Percentiles rank a stretch among this genome's conserved stretches.
Conservation (phyloP, 2,113 vertebrate genomes). For the Sinosuthora webbiana region DNA sequence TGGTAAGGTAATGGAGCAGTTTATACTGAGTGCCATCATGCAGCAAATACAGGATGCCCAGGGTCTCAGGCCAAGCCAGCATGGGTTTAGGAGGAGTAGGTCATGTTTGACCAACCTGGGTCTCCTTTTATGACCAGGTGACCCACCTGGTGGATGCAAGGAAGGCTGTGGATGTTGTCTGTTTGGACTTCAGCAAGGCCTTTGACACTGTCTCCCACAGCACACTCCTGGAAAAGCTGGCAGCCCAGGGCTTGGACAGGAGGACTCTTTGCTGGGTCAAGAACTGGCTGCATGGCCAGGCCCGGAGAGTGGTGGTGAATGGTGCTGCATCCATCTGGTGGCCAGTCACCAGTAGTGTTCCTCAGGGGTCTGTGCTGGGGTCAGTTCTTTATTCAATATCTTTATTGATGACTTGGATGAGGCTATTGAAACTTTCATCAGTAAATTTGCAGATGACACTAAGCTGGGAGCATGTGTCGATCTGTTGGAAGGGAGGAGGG, state of each 20-base stretch:
- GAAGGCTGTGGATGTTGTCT: not conserved
- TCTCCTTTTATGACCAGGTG: not conserved
- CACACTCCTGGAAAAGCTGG: not conserved
- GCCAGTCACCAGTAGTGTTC: not conserved
- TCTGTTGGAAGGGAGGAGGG: not conserved
- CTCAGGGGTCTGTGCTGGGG: not conserved
- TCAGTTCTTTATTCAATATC: not conserved
- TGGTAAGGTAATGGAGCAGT: not conserved
- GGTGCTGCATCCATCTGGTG: not conserved
- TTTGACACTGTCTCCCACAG: not conserved
- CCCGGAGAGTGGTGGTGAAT: not conserved
- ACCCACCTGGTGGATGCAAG: not conserved
- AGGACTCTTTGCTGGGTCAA: not conserved
- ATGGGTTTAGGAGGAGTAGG: not conserved
- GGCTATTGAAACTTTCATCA: not conserved
- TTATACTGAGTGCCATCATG: not conserved
- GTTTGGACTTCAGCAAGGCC: not conserved
- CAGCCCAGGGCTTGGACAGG: not conserved
- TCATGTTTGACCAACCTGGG: not conserved
- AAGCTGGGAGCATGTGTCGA: not conserved
- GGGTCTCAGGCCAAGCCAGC: not conserved
- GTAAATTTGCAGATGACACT: not conserved
- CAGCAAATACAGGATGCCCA: not conserved
- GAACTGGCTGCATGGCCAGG: not conserved
- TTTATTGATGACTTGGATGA: not conserved